Percentiles rank a stretch among this genome's conserved stretches.
phyloP scores from a whole-genome alignment of 2,888 invertebrate species.

The Trichopria drosophilae region DNA sequence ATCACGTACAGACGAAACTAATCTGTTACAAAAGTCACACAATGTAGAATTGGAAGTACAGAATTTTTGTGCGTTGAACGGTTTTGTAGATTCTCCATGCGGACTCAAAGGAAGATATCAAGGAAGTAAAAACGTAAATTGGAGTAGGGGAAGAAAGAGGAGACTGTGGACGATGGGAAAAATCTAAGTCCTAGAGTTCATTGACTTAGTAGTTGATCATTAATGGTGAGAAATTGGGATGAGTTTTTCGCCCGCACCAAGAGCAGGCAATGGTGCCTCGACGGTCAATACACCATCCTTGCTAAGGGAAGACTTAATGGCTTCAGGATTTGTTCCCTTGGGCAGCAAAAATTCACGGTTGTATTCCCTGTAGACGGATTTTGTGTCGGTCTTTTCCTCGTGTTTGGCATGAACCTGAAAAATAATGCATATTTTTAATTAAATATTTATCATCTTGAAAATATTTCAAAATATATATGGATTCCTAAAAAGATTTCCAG shows the following conservation, averaged over 20 bases:
- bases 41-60: no score
- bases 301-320: slow-evolving; percentile 92
- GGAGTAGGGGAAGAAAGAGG: slow-evolving; percentile 2
- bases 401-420: slow-evolving; percentile 95
- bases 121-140: no score
- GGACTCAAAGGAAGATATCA: no score
- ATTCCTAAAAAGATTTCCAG: not conserved
- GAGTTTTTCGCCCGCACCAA: slow-evolving; percentile 77
- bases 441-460: slow-evolving; percentile 7
- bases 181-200: no score
- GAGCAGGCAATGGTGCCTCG: slow-evolving; percentile 91
- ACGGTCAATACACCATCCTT: slow-evolving; percentile 96
- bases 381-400: slow-evolving; percentile 95
- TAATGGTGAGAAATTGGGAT: slow-evolving; percentile 78
- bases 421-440: slow-evolving; percentile 29
- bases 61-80: no score
- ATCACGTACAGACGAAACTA: no score
- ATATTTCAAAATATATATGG: not conserved
- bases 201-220: no score
- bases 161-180: not conserved
- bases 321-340: slow-evolving; percentile 94
- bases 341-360: slow-evolving; percentile 96
- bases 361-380: slow-evolving; percentile 97
- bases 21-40: no score
- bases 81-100: no score